Evolutionary conservation across 2,797 vertebrate genomes (phyloP).

Genomic region (Jordanella pulchra): DNA sequence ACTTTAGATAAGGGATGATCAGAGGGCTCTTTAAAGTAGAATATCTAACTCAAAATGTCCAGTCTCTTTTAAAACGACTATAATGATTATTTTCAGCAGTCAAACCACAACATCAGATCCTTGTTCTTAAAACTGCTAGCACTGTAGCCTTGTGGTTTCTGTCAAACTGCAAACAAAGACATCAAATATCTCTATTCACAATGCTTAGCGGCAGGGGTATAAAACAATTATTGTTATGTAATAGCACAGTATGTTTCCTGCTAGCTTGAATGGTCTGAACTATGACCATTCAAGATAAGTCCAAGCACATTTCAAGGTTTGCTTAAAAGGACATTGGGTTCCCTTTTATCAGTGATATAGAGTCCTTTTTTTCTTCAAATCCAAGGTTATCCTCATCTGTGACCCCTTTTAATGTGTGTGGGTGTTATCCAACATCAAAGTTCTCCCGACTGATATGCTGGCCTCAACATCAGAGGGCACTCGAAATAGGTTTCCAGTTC

Average conservation of each 20-base stretch:
- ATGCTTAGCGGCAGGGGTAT: conserved; percentile 33
- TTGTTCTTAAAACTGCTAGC: conserved; percentile 29
- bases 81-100: conserved; percentile 30
- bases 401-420: conserved; percentile 5
- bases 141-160: conserved; percentile 12
- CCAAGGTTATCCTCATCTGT: conserved; percentile 26
- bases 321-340: conserved; percentile 16
- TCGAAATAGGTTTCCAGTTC: conserved; percentile 43
- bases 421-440: conserved; percentile 50
- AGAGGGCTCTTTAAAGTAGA: conserved; percentile 8
- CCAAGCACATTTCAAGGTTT: conserved; percentile 31
- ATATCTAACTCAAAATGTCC: conserved; percentile 28
- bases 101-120: conserved; percentile 30
- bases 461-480: conserved; percentile 39
- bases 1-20: not conserved
- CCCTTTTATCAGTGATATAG: conserved; percentile 2
- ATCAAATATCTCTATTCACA: conserved; percentile 36
- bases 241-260: conserved; percentile 40
- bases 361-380: not conserved
- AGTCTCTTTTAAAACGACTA: conserved; percentile 22
- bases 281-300: conserved; percentile 17
- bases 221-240: conserved; percentile 53
- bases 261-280: conserved; percentile 24
- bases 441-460: conserved; percentile 18
- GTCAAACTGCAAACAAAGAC: conserved; percentile 37